Conservation (phyloP, 1,140 invertebrate genomes). For the Neocloeon triangulifer region DNA sequence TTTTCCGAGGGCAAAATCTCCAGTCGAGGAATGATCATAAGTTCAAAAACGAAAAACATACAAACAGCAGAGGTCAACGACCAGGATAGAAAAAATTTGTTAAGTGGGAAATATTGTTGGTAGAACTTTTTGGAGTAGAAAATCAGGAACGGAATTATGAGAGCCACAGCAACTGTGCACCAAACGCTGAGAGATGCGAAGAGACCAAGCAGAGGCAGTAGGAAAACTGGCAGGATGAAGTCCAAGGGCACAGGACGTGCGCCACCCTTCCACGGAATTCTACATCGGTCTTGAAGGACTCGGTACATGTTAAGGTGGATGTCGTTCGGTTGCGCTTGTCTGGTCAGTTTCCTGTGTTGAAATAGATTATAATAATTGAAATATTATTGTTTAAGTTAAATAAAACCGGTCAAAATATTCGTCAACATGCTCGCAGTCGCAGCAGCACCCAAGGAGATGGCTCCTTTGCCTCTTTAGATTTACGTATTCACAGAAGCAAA, state of each 20-base stretch:
- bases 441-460: conserved; percentile 29
- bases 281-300: conserved; percentile 21
- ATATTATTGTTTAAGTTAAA: too few species aligned
- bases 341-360: too few species aligned
- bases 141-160: conserved; percentile 31
- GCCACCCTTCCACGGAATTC: conserved; percentile 26
- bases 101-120: conserved; percentile 28
- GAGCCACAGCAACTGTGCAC: conserved; percentile 31
- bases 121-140: conserved; percentile 34
- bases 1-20: conserved; percentile 45
- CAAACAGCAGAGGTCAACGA: conserved; percentile 31
- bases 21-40: conserved; percentile 30
- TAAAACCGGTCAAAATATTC: conserved; percentile 19
- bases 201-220: conserved; percentile 30
- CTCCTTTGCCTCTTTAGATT: conserved; percentile 20
- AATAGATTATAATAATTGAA: too few species aligned
- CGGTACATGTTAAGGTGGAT: conserved; percentile 3
- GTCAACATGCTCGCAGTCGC: conserved; percentile 29
- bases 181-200: conserved; percentile 30
- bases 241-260: conserved; percentile 29
- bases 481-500: conserved; percentile 33
- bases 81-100: conserved; percentile 45
- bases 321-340: too few species aligned
- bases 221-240: conserved; percentile 32
- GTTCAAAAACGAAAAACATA: conserved; percentile 39